phyloP scores from a whole-genome alignment of 2,888 invertebrate species.

The Laspeyria flexula region DNA sequence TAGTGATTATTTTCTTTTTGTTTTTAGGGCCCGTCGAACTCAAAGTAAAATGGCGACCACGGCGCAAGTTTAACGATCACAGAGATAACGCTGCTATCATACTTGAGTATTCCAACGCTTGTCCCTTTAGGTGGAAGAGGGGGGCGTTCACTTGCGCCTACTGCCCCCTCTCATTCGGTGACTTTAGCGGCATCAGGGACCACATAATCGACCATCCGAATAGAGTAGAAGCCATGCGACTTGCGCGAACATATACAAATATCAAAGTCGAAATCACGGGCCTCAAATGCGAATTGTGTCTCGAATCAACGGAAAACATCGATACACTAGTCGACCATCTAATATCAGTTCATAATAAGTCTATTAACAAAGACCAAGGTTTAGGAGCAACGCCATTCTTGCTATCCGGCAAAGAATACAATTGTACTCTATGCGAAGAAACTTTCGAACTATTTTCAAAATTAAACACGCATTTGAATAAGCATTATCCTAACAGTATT shows the following conservation, averaged over 20 bases:
- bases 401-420: conserved; percentile 54
- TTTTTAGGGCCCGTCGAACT: conserved; percentile 69
- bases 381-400: conserved; percentile 70
- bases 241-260: conserved; percentile 53
- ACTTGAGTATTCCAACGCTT: conserved; percentile 72
- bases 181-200: conserved; percentile 61
- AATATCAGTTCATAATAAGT: conserved; percentile 58
- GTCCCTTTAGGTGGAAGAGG: conserved; percentile 75
- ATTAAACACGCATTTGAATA: conserved; percentile 72
- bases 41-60: conserved; percentile 69
- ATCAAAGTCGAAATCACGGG: conserved; percentile 71
- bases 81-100: conserved; percentile 77
- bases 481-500: conserved; percentile 74
- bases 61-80: conserved; percentile 73
- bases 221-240: conserved; percentile 59
- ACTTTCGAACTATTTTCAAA: conserved; percentile 68
- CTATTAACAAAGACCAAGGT: conserved; percentile 55
- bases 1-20: conserved; percentile 67
- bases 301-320: conserved; percentile 48
- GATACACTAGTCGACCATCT: conserved; percentile 67
- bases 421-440: conserved; percentile 64
- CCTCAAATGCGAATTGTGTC: conserved; percentile 68
- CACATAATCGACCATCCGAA: conserved; percentile 63
- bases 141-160: conserved; percentile 71
- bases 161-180: conserved; percentile 66